phyloP scores from a whole-genome alignment of 2,113 vertebrate genomes.

The Pygoscelis antarcticus region DNA sequence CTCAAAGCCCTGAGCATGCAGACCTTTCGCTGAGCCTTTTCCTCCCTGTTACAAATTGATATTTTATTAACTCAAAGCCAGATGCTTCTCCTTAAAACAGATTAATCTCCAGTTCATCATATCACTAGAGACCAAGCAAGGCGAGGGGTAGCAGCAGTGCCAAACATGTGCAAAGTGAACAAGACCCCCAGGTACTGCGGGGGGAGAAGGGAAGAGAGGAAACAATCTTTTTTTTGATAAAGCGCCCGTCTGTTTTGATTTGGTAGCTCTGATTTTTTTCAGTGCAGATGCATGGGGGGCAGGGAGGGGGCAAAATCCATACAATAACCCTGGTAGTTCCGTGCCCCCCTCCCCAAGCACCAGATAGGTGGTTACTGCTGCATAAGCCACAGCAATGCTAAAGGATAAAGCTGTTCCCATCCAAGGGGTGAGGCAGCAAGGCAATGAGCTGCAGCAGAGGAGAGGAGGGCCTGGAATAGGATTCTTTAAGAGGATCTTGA shows the following conservation, averaged over 20 bases:
- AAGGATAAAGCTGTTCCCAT: not conserved
- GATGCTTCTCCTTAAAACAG: slow-evolving; percentile 69
- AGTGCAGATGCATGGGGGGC: not conserved
- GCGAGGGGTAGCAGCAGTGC: not conserved
- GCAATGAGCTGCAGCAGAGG: not conserved
- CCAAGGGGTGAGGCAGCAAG: not conserved
- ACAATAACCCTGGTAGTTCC: not conserved
- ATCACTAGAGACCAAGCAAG: not conserved
- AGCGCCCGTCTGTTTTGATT: not conserved
- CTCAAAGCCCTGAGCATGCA: not conserved
- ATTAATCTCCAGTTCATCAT: slow-evolving; percentile 59
- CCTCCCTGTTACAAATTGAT: slow-evolving; percentile 57
- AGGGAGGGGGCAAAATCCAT: not conserved
- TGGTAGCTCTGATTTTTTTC: not conserved
- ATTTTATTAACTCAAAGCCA: slow-evolving; percentile 70
- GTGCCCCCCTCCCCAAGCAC: not conserved
- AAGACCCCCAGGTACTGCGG: not conserved
- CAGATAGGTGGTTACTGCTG: not conserved
- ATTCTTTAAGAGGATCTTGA: slow-evolving; percentile 36
- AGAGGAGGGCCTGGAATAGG: not conserved
- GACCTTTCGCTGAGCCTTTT: slow-evolving; percentile 19
- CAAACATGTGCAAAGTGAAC: slow-evolving; percentile 24
- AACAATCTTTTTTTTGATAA: not conserved
- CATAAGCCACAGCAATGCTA: not conserved
- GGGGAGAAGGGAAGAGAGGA: not conserved